Evolutionary conservation across 2,797 vertebrate genomes (phyloP).

Genomic region (Kryptopterus vitreolus): DNA sequence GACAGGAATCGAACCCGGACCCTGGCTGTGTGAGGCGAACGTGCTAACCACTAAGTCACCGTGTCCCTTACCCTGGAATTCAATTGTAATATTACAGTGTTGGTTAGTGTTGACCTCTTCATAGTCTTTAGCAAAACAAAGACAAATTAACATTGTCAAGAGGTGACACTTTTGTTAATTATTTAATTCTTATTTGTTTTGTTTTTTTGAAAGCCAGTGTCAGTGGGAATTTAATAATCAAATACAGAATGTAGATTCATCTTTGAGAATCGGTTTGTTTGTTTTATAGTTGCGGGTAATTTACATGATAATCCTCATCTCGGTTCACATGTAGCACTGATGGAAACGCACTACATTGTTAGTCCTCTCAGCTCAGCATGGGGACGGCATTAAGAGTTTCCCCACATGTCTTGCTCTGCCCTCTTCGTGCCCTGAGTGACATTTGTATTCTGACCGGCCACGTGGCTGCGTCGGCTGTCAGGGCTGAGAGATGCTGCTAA

Average conservation of each 20-base stretch:
- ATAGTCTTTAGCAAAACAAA: neutral
- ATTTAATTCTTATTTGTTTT: neutral
- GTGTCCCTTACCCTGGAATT: too few relatives aligned
- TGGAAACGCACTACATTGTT: constrained; percentile 43
- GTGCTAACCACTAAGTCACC: too few relatives aligned
- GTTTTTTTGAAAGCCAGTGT: neutral
- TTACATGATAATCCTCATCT: constrained; percentile 31
- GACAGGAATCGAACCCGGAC: too few relatives aligned
- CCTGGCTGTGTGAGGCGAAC: too few relatives aligned
- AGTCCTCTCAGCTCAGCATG: constrained; percentile 60
- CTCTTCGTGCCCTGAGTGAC: constrained; percentile 72
- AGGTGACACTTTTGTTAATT: neutral
- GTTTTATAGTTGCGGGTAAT: constrained; percentile 14
- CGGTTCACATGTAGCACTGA: constrained; percentile 19
- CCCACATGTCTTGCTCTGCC: constrained; percentile 69
- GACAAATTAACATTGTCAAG: neutral
- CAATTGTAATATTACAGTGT: too few relatives aligned
- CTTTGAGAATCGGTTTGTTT: neutral
- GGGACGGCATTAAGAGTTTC: constrained; percentile 75
- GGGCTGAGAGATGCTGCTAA: constrained; percentile 60
- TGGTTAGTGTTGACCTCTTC: too few relatives aligned
- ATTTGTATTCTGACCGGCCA: constrained; percentile 69
- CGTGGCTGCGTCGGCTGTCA: constrained; percentile 36
- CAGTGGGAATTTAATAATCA: neutral
- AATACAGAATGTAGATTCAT: neutral